These are phyloP conservation scores for Holothuria glaberrima DNA, from an alignment of 35 echinoderm and acorn worm species.

Conservation along the genomic window DNA sequence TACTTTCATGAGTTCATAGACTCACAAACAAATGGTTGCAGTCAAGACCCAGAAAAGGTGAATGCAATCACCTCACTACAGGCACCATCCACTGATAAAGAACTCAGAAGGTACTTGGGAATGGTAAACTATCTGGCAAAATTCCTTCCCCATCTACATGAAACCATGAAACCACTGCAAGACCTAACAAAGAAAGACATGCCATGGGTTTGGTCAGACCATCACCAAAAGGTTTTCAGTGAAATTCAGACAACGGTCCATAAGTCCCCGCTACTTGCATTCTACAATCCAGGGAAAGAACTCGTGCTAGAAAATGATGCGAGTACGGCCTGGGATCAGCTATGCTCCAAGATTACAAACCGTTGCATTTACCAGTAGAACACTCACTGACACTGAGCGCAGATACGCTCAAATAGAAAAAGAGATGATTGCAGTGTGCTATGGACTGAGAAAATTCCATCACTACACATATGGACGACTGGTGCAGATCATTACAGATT, in stretches of 20 bases:
- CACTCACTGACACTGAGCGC: neutral
- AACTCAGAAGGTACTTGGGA: constrained; percentile 37
- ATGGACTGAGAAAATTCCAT: constrained; percentile 63
- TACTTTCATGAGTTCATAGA: constrained; percentile 48
- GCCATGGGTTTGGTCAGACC: constrained; percentile 16
- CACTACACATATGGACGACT: constrained; percentile 69
- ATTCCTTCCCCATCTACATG: too few relatives aligned
- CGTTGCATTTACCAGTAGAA: neutral
- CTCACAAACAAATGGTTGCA: constrained; percentile 2
- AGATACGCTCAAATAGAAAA: neutral
- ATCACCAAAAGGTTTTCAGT: neutral
- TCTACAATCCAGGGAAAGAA: constrained; percentile 46
- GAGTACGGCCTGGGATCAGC: constrained; percentile 1
- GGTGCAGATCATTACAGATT: constrained; percentile 55
- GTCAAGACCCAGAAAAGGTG: neutral
- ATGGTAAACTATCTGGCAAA: constrained; percentile 56
- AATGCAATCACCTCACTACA: too few relatives aligned
- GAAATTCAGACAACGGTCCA: constrained; percentile 6
- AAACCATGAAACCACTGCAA: too few relatives aligned
- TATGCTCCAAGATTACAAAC: constrained; percentile 22
- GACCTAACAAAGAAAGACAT: constrained; percentile 17
- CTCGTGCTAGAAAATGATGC: too few relatives aligned
- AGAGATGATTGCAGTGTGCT: constrained; percentile 20
- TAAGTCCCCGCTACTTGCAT: constrained; percentile 36
- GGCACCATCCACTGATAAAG: constrained; percentile 2